These are phyloP conservation scores for Limnephilus lunatus DNA, from an alignment of 2,888 invertebrate species.

Conservation along the genomic window DNA sequence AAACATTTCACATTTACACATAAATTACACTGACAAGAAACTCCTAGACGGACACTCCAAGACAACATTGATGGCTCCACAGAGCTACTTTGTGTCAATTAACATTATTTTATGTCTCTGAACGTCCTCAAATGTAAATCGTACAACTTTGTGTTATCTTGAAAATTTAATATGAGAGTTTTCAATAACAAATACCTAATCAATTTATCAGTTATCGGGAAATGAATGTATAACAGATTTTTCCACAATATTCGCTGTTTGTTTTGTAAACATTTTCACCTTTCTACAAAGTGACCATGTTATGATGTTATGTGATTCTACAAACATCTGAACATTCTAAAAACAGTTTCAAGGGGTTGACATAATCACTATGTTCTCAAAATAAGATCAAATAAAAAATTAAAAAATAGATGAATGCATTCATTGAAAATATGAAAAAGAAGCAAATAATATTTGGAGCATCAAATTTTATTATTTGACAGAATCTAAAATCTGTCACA, in stretches of 20 bases:
- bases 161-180: background rate
- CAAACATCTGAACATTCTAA: background rate
- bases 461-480: background rate
- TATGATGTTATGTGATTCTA: background rate
- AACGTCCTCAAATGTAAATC: background rate
- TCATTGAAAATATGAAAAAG: background rate
- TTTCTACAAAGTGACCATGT: background rate
- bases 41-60: background rate
- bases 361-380: background rate
- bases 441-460: background rate
- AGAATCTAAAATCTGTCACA: background rate
- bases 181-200: background rate
- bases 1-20: conserved; percentile 30
- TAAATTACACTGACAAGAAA: background rate
- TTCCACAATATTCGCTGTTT: background rate
- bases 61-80: no score
- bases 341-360: background rate
- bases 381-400: background rate
- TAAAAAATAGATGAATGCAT: background rate
- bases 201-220: background rate
- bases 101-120: background rate
- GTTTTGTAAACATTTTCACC: background rate
- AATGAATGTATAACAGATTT: background rate
- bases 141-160: background rate
- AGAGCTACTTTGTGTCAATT: background rate